phyloP scores from a whole-genome alignment of 2,888 invertebrate species.

The Drosophila ezoana region DNA sequence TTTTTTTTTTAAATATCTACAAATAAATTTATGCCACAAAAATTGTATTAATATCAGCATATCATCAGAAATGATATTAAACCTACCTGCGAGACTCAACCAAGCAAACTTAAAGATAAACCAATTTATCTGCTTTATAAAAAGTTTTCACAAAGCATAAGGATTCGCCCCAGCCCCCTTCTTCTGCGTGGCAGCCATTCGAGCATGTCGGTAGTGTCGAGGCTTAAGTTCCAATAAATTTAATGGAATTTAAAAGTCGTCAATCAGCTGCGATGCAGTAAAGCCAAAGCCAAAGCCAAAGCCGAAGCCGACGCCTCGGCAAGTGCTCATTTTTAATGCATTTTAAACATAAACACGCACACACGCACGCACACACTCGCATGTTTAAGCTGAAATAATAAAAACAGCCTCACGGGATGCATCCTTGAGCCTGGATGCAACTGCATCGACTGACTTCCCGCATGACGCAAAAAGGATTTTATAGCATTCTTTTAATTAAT shows the following conservation, averaged over 20 bases:
- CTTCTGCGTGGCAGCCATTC: not conserved
- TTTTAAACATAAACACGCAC: slow-evolving; percentile 31
- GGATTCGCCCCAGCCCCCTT: not conserved
- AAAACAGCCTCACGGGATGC: slow-evolving; percentile 35
- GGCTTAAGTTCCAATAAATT: slow-evolving; percentile 57
- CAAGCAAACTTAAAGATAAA: slow-evolving; percentile 8
- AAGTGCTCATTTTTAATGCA: slow-evolving; percentile 47
- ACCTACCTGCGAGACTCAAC: not conserved
- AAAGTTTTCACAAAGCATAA: slow-evolving; percentile 2
- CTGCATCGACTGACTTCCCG: slow-evolving; percentile 37
- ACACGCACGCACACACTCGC: slow-evolving; percentile 9
- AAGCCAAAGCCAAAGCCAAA: slow-evolving; percentile 15
- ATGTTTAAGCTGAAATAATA: slow-evolving; percentile 66
- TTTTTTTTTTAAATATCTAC: too few species aligned
- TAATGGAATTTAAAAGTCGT: slow-evolving; percentile 66
- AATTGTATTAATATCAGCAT: not conserved
- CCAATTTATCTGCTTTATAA: slow-evolving; percentile 4
- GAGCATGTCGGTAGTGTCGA: not conserved
- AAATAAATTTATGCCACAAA: too few species aligned
- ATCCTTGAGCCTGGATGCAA: slow-evolving; percentile 29
- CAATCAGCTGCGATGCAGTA: slow-evolving; percentile 36
- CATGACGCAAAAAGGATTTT: slow-evolving; percentile 40
- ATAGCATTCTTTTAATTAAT: slow-evolving; percentile 68
- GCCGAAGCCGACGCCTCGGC: slow-evolving; percentile 10
- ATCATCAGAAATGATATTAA: not conserved